Evolutionary conservation across 2,888 invertebrate species (phyloP), one percentile per base, ranked within the genome.

Genomic region (Ceratothoa steindachneri): DNA sequence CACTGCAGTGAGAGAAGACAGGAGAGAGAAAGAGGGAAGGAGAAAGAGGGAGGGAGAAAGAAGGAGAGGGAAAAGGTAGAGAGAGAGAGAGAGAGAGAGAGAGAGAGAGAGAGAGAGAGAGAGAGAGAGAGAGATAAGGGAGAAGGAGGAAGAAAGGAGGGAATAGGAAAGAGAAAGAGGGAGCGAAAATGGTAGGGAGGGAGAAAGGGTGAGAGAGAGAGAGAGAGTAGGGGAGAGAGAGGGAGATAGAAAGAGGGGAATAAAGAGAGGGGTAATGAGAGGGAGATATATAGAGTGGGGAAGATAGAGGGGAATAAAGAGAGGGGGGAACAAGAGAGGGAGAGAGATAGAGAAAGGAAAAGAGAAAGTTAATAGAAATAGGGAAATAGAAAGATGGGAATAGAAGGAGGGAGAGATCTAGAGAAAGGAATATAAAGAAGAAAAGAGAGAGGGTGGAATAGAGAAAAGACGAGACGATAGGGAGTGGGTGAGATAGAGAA

Each of bases 91-190:
- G 22, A 65, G 22, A 65, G 22, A 65, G 22, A 65, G 22, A 65
- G 22, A 65, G 22, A 65, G 65, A 65, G 65, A 65, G 65, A 65
- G 65, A 65, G 65, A 24, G 65, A 65, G 22, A 65, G 65, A n/a
- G n/a, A n/a, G n/a, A n/a, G n/a, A n/a, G n/a, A n/a, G n/a, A n/a
- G n/a, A n/a, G n/a, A n/a, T n/a, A n/a, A n/a, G n/a, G n/a, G n/a
- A n/a, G n/a, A n/a, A n/a, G n/a, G n/a, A n/a, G n/a, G n/a, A n/a
- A n/a, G n/a, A n/a, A n/a, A n/a, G n/a, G n/a, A n/a, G n/a, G n/a
- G n/a, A n/a, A n/a, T n/a, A n/a, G n/a, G n/a, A n/a, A n/a, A n/a
- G n/a, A n/a, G n/a, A n/a, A n/a, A n/a, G n/a, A n/a, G n/a, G n/a
- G n/a, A n/a, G n/a, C 4, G 9, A 27, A 5, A 24, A 65, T 24